Evolutionary conservation across 2,888 invertebrate species (phyloP), one percentile per base, ranked within the genome.

Genomic region (Tridacna crocea): DNA sequence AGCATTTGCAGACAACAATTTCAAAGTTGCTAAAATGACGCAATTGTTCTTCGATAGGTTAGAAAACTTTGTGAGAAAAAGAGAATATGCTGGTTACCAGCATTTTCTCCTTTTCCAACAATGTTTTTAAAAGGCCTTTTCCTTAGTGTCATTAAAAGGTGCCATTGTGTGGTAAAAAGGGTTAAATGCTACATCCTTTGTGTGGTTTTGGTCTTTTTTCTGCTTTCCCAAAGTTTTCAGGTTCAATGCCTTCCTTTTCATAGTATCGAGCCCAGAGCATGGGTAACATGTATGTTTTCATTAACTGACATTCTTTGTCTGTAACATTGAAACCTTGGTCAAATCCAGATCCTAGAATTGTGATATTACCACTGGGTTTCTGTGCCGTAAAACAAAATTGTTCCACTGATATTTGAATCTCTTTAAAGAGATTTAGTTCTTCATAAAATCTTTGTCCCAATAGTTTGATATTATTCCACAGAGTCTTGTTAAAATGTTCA

Each of bases 401-500:
- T 63, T 88, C 86, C 22, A 82, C 77, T 13, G 82, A 19, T 66
- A 86, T 76, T 66, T 89, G 89, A 22, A 90, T 83, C 8, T 87
- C 63, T 75, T 76, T 80, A 61, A 89, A 90, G 15, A 88, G 87
- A 15, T 83, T 75, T 15, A 92, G 88, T 82, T 92, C 92, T 19
- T 88, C 84, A 48, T 77, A 82, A 76, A 93, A 93, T 36, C 86
- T 90, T 0, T 77, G 55, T 1, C 90, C 88, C 36, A 92, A 89
- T 6, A 65, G 26, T 3, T 65, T 65, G 2, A 94, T 76, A 72
- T 89, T 90, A 55, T 78, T 72, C 93, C 93, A 93, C 27, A 94
- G 90, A 0, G 92, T 91, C 61, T 80, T 80, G 80, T 93, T 92
- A 79, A 93, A 94, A 84, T 91, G 88, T 26, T 93, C 88, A 84